A percentile compares a stretch with the other conserved stretches of the same genome.
phyloP scores from a whole-genome alignment of 2,797 vertebrate species.

The Threskiornis aethiopicus region DNA sequence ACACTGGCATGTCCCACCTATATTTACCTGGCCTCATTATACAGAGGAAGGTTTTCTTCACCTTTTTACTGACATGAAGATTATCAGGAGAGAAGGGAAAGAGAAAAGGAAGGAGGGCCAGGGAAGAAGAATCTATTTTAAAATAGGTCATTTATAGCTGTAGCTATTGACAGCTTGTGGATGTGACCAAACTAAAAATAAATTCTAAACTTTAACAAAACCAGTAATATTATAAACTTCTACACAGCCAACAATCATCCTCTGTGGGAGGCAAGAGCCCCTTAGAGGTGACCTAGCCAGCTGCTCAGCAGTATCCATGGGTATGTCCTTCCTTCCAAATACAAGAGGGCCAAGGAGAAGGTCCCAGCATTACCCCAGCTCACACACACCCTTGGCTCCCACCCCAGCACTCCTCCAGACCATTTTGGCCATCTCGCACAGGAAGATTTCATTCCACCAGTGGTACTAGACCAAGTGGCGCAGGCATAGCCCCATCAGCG shows the following conservation, averaged over 20 bases:
- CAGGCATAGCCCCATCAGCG: fast-evolving
- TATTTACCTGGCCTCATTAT: neutral
- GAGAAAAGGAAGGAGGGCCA: neutral
- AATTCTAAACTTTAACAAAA: neutral
- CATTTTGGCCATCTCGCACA: neutral
- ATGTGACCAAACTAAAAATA: constrained; percentile 9
- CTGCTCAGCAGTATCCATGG: neutral
- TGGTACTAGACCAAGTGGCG: fast-evolving
- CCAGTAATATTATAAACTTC: neutral
- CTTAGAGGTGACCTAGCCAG: neutral
- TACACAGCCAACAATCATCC: neutral
- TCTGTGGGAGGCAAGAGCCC: neutral
- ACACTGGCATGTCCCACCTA: neutral
- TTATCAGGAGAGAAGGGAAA: neutral
- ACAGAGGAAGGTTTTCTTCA: neutral
- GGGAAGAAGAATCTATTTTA: neutral
- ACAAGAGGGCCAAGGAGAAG: neutral
- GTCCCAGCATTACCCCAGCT: fast-evolving
- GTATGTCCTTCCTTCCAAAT: neutral
- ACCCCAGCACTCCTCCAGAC: neutral
- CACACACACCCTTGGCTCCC: neutral
- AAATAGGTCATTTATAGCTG: constrained; percentile 6
- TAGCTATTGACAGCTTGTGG: neutral
- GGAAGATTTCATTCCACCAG: neutral
- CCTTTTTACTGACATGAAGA: neutral